Conservation (phyloP, 2,888 invertebrate species). For the Sycophila texana region DNA sequence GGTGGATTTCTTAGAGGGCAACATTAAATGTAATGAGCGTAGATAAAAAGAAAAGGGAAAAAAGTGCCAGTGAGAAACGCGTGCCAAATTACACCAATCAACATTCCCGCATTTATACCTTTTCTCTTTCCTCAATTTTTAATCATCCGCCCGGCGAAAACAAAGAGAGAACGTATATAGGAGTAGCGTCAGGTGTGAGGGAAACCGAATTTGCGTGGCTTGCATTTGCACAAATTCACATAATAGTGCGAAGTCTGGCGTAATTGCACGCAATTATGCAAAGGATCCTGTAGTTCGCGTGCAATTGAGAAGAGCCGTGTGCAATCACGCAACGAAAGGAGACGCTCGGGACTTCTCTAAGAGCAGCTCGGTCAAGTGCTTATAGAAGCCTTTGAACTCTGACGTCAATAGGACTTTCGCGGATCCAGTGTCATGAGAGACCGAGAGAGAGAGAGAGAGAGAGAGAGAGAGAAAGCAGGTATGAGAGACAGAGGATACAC, state of each 20-base stretch:
- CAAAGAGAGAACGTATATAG: too few relatives aligned
- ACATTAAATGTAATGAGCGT: too few relatives aligned
- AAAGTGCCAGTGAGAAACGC: too few relatives aligned
- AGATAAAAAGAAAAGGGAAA: too few relatives aligned
- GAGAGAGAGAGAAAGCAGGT: not conserved
- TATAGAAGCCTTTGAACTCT: constrained; percentile 8
- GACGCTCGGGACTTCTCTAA: not conserved
- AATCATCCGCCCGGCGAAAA: too few relatives aligned
- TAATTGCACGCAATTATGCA: constrained; percentile 31
- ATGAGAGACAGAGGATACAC: not conserved
- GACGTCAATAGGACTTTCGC: not conserved
- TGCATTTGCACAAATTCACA: not conserved
- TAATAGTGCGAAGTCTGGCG: constrained; percentile 25
- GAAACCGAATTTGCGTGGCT: not conserved
- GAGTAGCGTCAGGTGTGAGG: not conserved
- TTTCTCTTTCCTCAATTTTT: too few relatives aligned
- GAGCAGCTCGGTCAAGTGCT: not conserved
- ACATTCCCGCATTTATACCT: too few relatives aligned
- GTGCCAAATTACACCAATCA: too few relatives aligned
- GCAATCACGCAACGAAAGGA: constrained; percentile 8
- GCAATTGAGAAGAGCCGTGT: constrained; percentile 5
- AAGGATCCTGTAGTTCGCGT: not conserved
- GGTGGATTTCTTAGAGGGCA: too few relatives aligned
- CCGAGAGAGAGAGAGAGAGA: not conserved
- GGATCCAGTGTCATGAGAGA: not conserved